A percentile compares a stretch with the other conserved stretches of the same genome.
phyloP scores from a whole-genome alignment of 2,797 vertebrate species.

The Varecia variegata region DNA sequence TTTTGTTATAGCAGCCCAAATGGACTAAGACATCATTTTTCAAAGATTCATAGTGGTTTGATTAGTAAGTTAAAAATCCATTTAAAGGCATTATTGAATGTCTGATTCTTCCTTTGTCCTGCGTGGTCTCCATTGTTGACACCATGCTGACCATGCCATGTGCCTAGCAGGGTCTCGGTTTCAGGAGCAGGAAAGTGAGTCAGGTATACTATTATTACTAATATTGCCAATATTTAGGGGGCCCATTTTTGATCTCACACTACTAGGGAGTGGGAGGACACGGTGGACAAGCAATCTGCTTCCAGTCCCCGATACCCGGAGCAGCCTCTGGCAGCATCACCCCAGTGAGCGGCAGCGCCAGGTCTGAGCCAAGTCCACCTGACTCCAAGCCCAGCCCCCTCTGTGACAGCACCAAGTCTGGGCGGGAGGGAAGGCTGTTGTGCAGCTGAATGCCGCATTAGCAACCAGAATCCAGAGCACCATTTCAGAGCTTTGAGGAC shows the following conservation, averaged over 20 bases:
- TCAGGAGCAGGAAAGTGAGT: not conserved
- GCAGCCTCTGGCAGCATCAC: not conserved
- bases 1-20: not conserved
- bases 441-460: not conserved
- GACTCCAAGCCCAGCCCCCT: not conserved
- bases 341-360: not conserved
- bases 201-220: not conserved
- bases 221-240: not conserved
- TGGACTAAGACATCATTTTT: not conserved
- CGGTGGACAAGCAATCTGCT: not conserved
- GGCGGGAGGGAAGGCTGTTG: not conserved
- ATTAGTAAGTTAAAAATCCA: conserved; percentile 2
- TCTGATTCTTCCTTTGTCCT: not conserved
- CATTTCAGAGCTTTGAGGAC: conserved; percentile 17
- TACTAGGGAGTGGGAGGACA: not conserved
- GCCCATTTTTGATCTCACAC: not conserved
- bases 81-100: not conserved
- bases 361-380: not conserved
- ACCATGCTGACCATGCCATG: not conserved
- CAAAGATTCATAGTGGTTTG: not conserved
- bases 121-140: not conserved
- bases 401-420: not conserved
- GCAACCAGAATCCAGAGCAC: not conserved
- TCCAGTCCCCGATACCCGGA: not conserved
- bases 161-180: not conserved